phyloP scores from a whole-genome alignment of 2,888 invertebrate species.

The Teleiodes luculella region DNA sequence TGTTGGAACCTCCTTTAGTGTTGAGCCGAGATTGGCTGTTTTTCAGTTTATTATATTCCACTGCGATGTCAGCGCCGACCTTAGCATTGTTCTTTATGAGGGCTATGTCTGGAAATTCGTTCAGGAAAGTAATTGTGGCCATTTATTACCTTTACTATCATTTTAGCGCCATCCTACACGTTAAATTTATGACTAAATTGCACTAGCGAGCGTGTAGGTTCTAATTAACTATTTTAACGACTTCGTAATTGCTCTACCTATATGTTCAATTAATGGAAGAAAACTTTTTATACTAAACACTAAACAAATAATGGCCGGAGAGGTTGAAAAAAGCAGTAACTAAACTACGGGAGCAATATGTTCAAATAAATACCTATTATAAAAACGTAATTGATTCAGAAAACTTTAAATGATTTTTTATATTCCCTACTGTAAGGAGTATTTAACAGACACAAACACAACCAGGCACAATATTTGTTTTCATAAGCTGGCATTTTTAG shows the following conservation, averaged over 20 bases:
- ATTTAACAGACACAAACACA: too few species aligned
- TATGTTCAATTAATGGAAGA: background rate
- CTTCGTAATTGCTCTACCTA: constrained; percentile 35
- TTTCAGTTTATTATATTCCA: constrained; percentile 74
- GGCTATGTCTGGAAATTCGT: constrained; percentile 85
- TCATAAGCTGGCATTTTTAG: too few species aligned
- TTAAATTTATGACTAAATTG: constrained; percentile 52
- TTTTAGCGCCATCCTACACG: constrained; percentile 45
- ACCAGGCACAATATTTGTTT: too few species aligned
- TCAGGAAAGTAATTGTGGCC: constrained; percentile 60
- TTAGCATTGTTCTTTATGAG: constrained; percentile 95
- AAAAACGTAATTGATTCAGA: too few species aligned
- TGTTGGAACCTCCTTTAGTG: constrained; percentile 40
- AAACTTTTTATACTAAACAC: background rate
- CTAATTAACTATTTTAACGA: constrained; percentile 51
- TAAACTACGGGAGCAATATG: too few species aligned
- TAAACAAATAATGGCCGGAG: background rate
- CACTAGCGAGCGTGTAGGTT: constrained; percentile 30
- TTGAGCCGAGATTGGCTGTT: constrained; percentile 46
- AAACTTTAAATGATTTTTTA: too few species aligned
- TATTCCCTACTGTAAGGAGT: too few species aligned
- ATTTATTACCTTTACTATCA: constrained; percentile 55
- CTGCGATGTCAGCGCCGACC: constrained; percentile 89
- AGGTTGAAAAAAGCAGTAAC: too few species aligned
- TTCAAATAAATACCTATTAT: too few species aligned